Evolutionary conservation across 2,113 vertebrate genomes (phyloP), one percentile per base, ranked within the genome.

Genomic region (Paraplagusia blochii): DNA sequence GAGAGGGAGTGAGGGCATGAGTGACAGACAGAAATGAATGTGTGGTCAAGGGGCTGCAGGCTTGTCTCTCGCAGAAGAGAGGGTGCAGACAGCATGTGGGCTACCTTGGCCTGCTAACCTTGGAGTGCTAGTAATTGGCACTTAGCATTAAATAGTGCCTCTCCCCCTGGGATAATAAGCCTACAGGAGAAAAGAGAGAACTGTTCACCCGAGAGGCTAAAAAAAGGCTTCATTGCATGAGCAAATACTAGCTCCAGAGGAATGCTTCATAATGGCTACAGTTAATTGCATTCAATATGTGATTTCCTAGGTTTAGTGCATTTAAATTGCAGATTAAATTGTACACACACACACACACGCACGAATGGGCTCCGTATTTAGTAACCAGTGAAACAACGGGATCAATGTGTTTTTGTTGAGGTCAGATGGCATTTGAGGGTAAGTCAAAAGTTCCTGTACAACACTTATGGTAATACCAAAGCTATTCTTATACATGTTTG

Each of bases 71-170:
- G 68, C 52, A 74, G 65, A 39, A 79, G 59, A 74, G 61, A 71
- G 73, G 69, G 80, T 72, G 77, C 83, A 83, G 76, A 69, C 70
- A 56, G 73, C 69, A 67, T 76, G 72, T 66, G 66, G 71, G 63
- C 63, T 71, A 70, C 75, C 64, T 78, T 82, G 83, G 58, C 84
- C 85, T 50, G 75, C 74, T 88, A 80, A 89, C 85, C 84, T 84
- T 68, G 68, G 65, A 85, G 76, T 72, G 72, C 72, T 69, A 72
- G 81, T 87, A 87, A 88, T 86, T 87, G 85, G 84, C 74, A 80
- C 82, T 86, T 85, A 83, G 77, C 55, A 82, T 83, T 83, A 88
- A 88, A 83, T 54, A 68, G 69, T 38, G 48, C 52, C 29, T 56
- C 49, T 77, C 61, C 68, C 59, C 63, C 44, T 62, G 55, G 81